phyloP scores from a whole-genome alignment of 2,113 vertebrate species.

The Corythornis madagascariensis region DNA sequence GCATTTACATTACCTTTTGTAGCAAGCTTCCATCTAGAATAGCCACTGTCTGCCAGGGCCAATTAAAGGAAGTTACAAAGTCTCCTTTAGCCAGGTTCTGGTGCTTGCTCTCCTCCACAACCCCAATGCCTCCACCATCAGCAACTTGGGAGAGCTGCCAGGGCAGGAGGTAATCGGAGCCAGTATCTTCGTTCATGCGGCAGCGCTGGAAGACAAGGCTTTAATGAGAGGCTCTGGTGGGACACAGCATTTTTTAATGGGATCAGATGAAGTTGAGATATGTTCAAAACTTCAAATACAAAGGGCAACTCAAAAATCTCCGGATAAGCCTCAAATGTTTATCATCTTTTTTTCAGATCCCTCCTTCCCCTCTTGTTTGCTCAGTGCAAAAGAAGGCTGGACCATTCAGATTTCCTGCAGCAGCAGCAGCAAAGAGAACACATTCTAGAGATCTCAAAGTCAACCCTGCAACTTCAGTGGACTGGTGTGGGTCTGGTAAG shows the following conservation, averaged over 20 bases:
- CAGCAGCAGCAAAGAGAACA: neutral
- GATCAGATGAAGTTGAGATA: neutral
- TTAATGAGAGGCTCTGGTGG: neutral
- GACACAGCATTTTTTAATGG: neutral
- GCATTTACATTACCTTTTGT: constrained; percentile 82
- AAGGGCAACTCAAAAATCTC: neutral
- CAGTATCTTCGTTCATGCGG: constrained; percentile 92
- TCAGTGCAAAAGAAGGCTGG: neutral
- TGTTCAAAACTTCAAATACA: neutral
- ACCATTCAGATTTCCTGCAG: neutral
- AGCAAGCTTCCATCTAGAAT: constrained; percentile 81
- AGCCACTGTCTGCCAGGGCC: constrained; percentile 90
- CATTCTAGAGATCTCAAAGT: fast-evolving
- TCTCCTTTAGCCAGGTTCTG: constrained; percentile 72
- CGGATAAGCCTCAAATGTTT: neutral
- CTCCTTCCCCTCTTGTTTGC: neutral
- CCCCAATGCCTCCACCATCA: constrained; percentile 89
- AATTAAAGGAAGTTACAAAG: constrained; percentile 86
- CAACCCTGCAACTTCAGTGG: neutral
- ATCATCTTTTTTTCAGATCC: neutral
- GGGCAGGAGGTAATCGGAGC: constrained; percentile 82
- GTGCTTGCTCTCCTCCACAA: constrained; percentile 85
- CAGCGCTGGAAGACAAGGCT: constrained; percentile 81
- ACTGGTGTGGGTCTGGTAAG: neutral
- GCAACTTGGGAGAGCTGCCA: constrained; percentile 85